These are phyloP conservation scores for Rosalia funebris DNA, from an alignment of 2,888 invertebrate genomes.

Conservation along the genomic window DNA sequence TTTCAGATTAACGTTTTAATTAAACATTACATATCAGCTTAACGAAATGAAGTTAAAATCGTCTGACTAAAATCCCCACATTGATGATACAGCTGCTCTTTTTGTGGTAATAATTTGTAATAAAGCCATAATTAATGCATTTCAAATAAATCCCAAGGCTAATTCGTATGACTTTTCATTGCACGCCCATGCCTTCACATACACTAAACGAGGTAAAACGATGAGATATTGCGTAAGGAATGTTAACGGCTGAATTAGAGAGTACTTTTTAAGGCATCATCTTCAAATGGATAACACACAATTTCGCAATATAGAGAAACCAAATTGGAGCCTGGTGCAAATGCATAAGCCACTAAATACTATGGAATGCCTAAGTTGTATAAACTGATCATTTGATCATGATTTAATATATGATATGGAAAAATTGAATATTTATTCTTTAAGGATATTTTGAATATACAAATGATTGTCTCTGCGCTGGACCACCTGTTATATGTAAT, in stretches of 20 bases:
- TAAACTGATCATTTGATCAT: too few relatives aligned
- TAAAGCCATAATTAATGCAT: neutral
- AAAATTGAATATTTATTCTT: too few relatives aligned
- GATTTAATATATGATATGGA: too few relatives aligned
- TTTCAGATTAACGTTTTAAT: too few relatives aligned
- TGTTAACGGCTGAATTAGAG: slow-evolving; percentile 6
- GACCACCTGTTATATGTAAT: neutral
- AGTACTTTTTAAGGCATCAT: neutral
- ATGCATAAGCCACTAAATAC: neutral
- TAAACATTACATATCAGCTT: too few relatives aligned
- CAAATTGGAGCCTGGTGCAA: neutral
- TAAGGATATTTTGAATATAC: too few relatives aligned
- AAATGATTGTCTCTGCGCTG: neutral
- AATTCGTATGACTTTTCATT: neutral
- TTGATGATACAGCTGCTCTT: too few relatives aligned
- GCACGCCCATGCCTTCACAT: slow-evolving; percentile 4
- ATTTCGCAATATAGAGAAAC: neutral
- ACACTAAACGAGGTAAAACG: slow-evolving; percentile 6
- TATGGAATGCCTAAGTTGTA: too few relatives aligned
- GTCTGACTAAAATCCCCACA: too few relatives aligned
- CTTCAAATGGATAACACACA: neutral
- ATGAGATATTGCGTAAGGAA: slow-evolving; percentile 12
- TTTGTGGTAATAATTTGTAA: too few relatives aligned
- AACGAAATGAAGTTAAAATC: too few relatives aligned
- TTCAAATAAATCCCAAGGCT: neutral